These are phyloP conservation scores for Nyctibius bracteatus DNA, from an alignment of 2,113 vertebrate species.

Conservation along the genomic window DNA sequence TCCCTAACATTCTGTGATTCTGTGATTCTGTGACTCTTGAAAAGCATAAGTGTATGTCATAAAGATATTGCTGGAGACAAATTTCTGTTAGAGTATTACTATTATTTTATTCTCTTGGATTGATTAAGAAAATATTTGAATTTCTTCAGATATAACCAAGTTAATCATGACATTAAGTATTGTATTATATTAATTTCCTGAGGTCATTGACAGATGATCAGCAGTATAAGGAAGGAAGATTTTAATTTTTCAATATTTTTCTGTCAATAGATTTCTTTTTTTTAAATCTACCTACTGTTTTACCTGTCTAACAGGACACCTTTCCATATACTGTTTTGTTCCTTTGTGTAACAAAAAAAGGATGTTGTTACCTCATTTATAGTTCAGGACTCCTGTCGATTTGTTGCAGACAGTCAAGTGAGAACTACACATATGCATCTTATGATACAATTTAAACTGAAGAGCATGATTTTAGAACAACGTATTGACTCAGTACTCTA, in stretches of 20 bases:
- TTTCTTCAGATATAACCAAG: background rate
- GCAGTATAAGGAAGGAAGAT: background rate
- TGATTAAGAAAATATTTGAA: background rate
- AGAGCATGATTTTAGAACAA: background rate
- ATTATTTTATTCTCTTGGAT: background rate
- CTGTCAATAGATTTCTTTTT: background rate
- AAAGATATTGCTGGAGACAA: background rate
- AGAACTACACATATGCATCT: background rate
- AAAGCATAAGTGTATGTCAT: background rate
- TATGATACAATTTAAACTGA: background rate
- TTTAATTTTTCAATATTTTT: background rate
- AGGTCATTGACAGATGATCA: background rate
- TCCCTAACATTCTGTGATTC: too few species aligned
- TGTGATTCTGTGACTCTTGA: too few species aligned
- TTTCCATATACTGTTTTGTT: background rate
- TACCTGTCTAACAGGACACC: background rate
- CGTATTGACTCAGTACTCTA: background rate
- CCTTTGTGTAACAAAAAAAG: background rate
- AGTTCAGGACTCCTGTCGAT: background rate
- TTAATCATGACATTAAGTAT: background rate
- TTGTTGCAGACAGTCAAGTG: background rate
- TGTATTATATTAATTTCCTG: background rate
- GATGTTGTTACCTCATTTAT: background rate
- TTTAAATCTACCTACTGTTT: background rate
- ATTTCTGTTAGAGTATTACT: background rate